phyloP scores from a whole-genome alignment of 2,888 invertebrate genomes.

The Eristalis intricaria region DNA sequence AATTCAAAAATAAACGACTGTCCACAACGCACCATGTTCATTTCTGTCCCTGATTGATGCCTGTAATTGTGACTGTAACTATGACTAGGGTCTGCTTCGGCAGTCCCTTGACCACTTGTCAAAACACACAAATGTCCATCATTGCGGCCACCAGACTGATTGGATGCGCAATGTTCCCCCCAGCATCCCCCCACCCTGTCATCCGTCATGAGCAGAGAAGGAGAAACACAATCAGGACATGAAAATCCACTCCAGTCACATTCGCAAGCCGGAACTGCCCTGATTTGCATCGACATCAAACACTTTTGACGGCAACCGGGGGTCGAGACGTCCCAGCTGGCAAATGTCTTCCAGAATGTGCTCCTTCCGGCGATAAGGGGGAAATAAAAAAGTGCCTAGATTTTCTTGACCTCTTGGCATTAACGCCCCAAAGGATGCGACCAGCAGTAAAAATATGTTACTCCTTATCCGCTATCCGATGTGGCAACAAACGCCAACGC shows the following conservation, averaged over 20 bases:
- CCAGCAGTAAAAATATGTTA: constrained; percentile 11
- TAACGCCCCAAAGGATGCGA: constrained; percentile 24
- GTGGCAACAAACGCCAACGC: not conserved
- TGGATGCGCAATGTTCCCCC: not conserved
- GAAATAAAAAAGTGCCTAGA: constrained; percentile 27
- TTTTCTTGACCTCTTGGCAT: constrained; percentile 28
- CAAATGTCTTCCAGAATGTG: not conserved
- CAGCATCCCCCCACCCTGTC: not conserved
- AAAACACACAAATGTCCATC: not conserved
- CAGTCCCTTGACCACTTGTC: not conserved
- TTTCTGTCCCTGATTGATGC: not conserved
- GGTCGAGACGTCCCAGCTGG: not conserved
- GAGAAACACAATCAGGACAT: constrained; percentile 12
- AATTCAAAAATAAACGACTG: not conserved
- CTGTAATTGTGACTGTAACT: not conserved
- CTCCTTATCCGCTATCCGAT: not conserved
- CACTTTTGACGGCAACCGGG: not conserved
- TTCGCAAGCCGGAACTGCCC: not conserved
- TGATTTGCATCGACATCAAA: not conserved
- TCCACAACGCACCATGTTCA: not conserved
- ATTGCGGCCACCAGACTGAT: not conserved
- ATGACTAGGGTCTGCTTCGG: not conserved
- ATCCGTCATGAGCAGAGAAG: not conserved
- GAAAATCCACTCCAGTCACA: constrained; percentile 22
- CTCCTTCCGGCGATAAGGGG: constrained; percentile 6